phyloP scores from a whole-genome alignment of 2,113 vertebrate species.

The Tragelaphus scriptus region DNA sequence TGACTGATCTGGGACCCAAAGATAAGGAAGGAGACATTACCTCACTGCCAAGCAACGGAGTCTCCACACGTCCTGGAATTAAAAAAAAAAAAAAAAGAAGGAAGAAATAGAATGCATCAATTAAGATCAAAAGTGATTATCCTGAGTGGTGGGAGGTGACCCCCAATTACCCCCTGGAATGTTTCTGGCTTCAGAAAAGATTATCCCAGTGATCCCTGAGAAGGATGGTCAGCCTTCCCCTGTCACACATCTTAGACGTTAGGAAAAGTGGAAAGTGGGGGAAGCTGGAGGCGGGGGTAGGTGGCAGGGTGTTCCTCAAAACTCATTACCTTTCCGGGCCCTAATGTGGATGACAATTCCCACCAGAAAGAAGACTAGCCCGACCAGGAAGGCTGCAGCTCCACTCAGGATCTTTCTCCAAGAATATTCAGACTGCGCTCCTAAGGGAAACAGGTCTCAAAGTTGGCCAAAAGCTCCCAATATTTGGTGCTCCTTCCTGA shows the following conservation, averaged over 20 bases:
- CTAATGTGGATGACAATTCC: not conserved
- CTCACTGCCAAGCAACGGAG: not conserved
- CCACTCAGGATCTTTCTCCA: constrained; percentile 58
- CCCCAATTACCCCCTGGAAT: not conserved
- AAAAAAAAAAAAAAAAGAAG: not conserved
- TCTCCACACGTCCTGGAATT: not conserved
- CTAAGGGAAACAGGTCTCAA: constrained; percentile 19
- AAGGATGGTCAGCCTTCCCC: not conserved
- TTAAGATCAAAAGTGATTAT: not conserved
- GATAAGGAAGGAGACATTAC: not conserved
- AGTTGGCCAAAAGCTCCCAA: not conserved
- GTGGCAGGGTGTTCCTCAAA: too few species aligned
- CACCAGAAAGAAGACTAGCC: constrained; percentile 41
- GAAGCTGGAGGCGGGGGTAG: fast-evolving
- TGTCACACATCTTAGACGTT: not conserved
- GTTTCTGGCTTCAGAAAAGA: not conserved
- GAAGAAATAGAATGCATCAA: not conserved
- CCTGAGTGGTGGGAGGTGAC: not conserved
- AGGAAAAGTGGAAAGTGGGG: not conserved
- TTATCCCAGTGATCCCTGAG: not conserved
- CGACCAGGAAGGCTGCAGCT: constrained; percentile 44
- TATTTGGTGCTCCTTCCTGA: not conserved
- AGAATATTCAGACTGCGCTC: constrained; percentile 37
- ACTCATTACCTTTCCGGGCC: constrained; percentile 60
- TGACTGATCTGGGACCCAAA: not conserved